phyloP scores from a whole-genome alignment of 2,888 invertebrate species.

The Automeris io region DNA sequence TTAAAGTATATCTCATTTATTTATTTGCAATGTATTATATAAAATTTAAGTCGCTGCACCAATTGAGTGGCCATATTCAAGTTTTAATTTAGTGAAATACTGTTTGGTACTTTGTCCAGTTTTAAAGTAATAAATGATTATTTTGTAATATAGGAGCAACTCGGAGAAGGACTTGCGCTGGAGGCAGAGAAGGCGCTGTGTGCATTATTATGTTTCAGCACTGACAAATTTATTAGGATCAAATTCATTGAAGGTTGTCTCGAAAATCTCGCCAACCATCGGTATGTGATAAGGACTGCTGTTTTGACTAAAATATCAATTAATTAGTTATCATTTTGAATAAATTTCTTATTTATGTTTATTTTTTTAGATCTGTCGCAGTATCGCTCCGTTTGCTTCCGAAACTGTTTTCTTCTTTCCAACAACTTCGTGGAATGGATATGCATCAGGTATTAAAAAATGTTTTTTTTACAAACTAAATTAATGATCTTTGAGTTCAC shows the following conservation, averaged over 20 bases:
- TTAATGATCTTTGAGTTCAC: neutral
- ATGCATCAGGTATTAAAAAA: slow-evolving; percentile 81
- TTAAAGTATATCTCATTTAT: no score
- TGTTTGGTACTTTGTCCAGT: no score
- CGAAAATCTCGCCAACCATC: slow-evolving; percentile 91
- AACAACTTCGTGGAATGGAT: slow-evolving; percentile 91
- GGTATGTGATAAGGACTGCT: slow-evolving; percentile 49
- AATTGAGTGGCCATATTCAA: no score
- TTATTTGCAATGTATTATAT: no score
- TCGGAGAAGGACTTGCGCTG: slow-evolving; percentile 93
- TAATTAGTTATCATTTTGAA: neutral
- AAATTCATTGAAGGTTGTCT: slow-evolving; percentile 97
- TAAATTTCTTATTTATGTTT: neutral
- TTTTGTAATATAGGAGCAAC: slow-evolving; percentile 77
- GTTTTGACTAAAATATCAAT: neutral
- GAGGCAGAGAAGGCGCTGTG: slow-evolving; percentile 96
- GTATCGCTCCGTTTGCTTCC: slow-evolving; percentile 92
- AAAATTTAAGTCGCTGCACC: no score
- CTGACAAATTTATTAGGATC: slow-evolving; percentile 91
- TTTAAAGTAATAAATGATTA: neutral
- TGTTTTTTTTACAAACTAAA: neutral
- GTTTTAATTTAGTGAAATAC: no score
- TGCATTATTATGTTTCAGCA: slow-evolving; percentile 92
- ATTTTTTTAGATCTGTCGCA: slow-evolving; percentile 88
- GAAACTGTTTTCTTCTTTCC: slow-evolving; percentile 93